phyloP scores from a whole-genome alignment of 2,113 vertebrate genomes.

The Ctenomys sociabilis region DNA sequence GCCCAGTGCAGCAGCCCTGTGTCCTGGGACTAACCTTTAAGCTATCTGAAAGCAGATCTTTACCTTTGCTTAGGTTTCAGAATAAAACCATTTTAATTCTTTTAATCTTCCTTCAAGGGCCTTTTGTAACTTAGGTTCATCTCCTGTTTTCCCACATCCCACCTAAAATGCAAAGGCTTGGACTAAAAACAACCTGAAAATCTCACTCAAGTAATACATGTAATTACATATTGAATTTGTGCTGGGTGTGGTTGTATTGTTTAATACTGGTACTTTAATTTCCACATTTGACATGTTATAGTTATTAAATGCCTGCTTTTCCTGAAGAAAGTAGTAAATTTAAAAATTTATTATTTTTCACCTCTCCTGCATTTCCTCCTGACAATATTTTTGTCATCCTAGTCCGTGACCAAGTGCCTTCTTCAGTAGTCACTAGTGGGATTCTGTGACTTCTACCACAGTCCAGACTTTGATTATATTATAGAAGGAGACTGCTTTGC shows the following conservation, averaged over 20 bases:
- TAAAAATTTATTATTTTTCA: not conserved
- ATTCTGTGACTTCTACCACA: not conserved
- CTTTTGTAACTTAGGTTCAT: conserved; percentile 20
- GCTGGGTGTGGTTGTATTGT: not conserved
- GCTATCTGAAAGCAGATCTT: not conserved
- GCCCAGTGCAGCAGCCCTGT: not conserved
- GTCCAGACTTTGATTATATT: not conserved
- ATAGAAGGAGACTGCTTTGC: not conserved
- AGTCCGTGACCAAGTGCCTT: not conserved
- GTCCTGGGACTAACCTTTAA: not conserved
- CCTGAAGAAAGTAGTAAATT: not conserved
- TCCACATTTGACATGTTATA: conserved; percentile 36
- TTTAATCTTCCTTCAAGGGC: conserved; percentile 41
- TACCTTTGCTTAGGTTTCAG: not conserved
- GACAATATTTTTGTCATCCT: not conserved
- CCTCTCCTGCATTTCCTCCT: not conserved
- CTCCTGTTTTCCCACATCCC: conserved; percentile 28
- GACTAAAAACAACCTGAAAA: conserved; percentile 19
- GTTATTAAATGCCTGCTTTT: conserved; percentile 49
- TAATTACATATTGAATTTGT: conserved; percentile 65
- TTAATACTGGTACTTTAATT: conserved; percentile 55
- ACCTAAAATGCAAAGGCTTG: conserved; percentile 64
- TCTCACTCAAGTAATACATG: conserved; percentile 48
- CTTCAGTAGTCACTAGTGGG: not conserved
- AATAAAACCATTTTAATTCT: not conserved